Conservation (phyloP, 2,888 invertebrate genomes). For the Phanerotoma sp. region DNA sequence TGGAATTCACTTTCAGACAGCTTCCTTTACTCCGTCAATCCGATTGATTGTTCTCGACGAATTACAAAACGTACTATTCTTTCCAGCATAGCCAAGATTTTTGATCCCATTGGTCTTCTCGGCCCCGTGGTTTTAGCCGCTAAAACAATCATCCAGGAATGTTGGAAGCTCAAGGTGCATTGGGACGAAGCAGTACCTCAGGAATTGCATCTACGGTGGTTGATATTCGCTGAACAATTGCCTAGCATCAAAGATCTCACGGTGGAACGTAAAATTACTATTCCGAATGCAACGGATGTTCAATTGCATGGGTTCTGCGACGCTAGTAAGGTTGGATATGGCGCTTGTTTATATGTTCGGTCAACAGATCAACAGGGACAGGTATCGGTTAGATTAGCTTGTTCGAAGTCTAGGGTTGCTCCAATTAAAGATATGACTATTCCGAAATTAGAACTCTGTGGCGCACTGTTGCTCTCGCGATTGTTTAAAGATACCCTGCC, state of each 20-base stretch:
- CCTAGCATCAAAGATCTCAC: slow-evolving; percentile 14
- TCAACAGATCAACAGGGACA: slow-evolving; percentile 3
- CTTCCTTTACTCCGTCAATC: slow-evolving; percentile 16
- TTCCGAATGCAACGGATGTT: slow-evolving; percentile 10
- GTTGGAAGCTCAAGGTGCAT: slow-evolving; percentile 26
- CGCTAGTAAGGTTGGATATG: slow-evolving; percentile 31
- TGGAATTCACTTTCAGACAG: slow-evolving; percentile 24
- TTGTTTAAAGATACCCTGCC: slow-evolving; percentile 14
- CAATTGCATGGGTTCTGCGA: slow-evolving; percentile 37
- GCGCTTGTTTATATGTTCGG: slow-evolving; percentile 33
- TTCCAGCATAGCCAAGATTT: slow-evolving; percentile 26
- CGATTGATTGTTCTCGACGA: slow-evolving; percentile 4
- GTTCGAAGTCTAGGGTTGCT: slow-evolving; percentile 41
- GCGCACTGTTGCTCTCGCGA: slow-evolving; percentile 31
- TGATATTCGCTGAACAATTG: slow-evolving; percentile 16
- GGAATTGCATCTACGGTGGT: slow-evolving; percentile 16
- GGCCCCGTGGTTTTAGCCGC: slow-evolving; percentile 26
- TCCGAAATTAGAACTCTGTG: slow-evolving; percentile 39
- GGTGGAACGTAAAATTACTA: slow-evolving; percentile 6
- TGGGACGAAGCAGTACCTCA: slow-evolving; percentile 27
- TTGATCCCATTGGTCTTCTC: slow-evolving; percentile 28
- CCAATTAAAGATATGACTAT: slow-evolving; percentile 36
- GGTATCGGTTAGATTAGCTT: slow-evolving; percentile 29
- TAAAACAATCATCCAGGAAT: slow-evolving; percentile 27
- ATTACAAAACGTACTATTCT: slow-evolving; percentile 26